These are phyloP conservation scores for Diplodus sargus DNA, from an alignment of 2,797 vertebrate genomes.

Conservation along the genomic window DNA sequence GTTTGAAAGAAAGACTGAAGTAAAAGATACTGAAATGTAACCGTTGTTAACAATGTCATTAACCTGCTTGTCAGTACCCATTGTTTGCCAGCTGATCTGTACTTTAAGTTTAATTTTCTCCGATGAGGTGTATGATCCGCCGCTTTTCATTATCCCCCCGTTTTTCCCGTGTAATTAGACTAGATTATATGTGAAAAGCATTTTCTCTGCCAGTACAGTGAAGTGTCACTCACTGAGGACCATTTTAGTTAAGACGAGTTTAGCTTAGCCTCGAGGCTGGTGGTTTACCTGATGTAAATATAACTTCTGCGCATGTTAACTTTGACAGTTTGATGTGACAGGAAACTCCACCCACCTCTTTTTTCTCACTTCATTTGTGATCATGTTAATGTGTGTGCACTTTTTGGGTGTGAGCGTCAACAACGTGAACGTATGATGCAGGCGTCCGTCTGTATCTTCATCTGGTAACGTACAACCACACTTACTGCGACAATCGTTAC, in stretches of 20 bases:
- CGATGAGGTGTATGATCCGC: too few species aligned
- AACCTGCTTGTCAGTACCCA: too few species aligned
- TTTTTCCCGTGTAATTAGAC: too few species aligned
- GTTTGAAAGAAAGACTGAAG: too few species aligned
- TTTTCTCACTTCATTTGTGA: neutral
- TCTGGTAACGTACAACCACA: neutral
- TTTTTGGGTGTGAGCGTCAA: neutral
- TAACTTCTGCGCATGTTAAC: neutral
- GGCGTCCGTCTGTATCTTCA: neutral
- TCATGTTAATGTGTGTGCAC: neutral
- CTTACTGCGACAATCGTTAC: neutral
- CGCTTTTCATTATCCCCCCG: too few species aligned
- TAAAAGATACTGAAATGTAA: too few species aligned
- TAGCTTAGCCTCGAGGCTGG: neutral
- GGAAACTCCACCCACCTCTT: constrained; percentile 65
- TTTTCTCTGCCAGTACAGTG: neutral
- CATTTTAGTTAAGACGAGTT: constrained; percentile 11
- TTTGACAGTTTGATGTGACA: constrained; percentile 33
- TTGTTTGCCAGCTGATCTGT: too few species aligned
- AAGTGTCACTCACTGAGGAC: neutral
- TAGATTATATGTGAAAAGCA: too few species aligned
- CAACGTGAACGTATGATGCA: neutral
- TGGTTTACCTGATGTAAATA: constrained; percentile 8
- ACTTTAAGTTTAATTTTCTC: too few species aligned
- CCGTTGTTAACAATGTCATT: too few species aligned